Percentiles rank a stretch among this genome's conserved stretches.
phyloP scores from a whole-genome alignment of 2,888 invertebrate species.

The Portevinia maculata region DNA sequence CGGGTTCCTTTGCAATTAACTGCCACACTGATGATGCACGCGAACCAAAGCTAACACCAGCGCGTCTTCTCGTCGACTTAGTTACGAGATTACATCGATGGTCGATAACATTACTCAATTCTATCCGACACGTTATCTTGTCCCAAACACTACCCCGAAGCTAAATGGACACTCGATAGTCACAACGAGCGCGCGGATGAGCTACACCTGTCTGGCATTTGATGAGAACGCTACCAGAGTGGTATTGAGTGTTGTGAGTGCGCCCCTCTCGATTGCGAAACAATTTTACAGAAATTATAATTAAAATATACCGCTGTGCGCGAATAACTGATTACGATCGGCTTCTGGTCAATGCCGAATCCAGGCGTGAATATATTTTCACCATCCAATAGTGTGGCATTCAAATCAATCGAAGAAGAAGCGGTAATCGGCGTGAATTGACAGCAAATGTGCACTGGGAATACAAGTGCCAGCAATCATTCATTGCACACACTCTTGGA shows the following conservation, averaged over 20 bases:
- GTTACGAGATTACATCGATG: slow-evolving; percentile 62
- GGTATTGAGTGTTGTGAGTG: slow-evolving; percentile 35
- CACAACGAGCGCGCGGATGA: slow-evolving; percentile 6
- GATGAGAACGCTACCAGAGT: slow-evolving; percentile 1
- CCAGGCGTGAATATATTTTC: slow-evolving; percentile 28
- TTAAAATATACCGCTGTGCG: slow-evolving; percentile 70
- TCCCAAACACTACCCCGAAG: slow-evolving; percentile 62
- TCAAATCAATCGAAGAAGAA: slow-evolving; percentile 59
- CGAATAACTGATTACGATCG: slow-evolving; percentile 46
- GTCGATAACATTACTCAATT: slow-evolving; percentile 68
- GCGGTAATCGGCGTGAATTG: slow-evolving; percentile 68
- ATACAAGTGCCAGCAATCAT: slow-evolving; percentile 27
- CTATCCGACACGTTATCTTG: slow-evolving; percentile 66
- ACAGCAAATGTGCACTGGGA: slow-evolving; percentile 24
- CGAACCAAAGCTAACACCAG: too few relatives aligned
- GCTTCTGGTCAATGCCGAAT: slow-evolving; percentile 61
- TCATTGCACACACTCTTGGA: slow-evolving; percentile 47
- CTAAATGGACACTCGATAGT: slow-evolving; percentile 66
- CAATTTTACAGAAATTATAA: slow-evolving; percentile 69
- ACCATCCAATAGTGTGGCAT: slow-evolving; percentile 23
- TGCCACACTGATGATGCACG: slow-evolving; percentile 10
- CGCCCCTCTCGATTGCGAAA: slow-evolving; percentile 51
- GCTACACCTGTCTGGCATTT: slow-evolving; percentile 10
- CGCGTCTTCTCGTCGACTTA: background rate
- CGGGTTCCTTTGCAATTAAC: slow-evolving; percentile 45